Percentiles rank a stretch among this genome's conserved stretches.
These are phyloP conservation scores for Cremastinae sp. DNA, from an alignment of 2,888 invertebrate species.

Conservation along the genomic window DNA sequence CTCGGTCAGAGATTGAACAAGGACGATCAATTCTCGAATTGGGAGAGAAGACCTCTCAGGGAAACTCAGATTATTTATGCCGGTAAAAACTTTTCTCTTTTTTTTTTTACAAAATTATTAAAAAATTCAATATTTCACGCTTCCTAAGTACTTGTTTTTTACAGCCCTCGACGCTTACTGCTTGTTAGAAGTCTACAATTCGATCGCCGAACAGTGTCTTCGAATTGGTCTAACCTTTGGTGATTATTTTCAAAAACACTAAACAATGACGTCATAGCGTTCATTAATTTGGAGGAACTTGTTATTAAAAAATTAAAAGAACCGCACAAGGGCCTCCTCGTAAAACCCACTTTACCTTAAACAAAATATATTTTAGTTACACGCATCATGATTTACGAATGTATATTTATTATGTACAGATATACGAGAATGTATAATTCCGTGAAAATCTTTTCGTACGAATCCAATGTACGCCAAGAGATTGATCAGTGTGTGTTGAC, in stretches of 20 bases:
- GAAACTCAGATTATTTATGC: conserved; percentile 91
- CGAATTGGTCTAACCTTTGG: conserved; percentile 84
- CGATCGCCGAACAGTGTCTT: conserved; percentile 82
- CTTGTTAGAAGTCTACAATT: conserved; percentile 89
- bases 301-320: conserved; percentile 26
- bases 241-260: conserved; percentile 83
- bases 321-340: conserved; percentile 15
- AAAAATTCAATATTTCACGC: not conserved
- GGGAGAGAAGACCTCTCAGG: conserved; percentile 92
- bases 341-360: conserved; percentile 64
- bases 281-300: conserved; percentile 51
- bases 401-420: conserved; percentile 52
- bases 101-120: not conserved
- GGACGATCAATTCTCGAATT: conserved; percentile 95
- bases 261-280: conserved; percentile 42
- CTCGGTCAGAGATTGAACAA: conserved; percentile 90
- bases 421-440: conserved; percentile 12
- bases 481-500: conserved; percentile 24
- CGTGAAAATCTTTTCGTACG: not conserved
- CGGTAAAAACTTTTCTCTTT: conserved; percentile 75
- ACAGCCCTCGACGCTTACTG: conserved; percentile 93
- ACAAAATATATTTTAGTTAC: conserved; percentile 69
- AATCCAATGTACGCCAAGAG: conserved; percentile 10
- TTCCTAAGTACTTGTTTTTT: conserved; percentile 46
- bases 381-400: conserved; percentile 58